Conservation (phyloP, 2,888 invertebrate genomes). For the Brenthis daphne region DNA sequence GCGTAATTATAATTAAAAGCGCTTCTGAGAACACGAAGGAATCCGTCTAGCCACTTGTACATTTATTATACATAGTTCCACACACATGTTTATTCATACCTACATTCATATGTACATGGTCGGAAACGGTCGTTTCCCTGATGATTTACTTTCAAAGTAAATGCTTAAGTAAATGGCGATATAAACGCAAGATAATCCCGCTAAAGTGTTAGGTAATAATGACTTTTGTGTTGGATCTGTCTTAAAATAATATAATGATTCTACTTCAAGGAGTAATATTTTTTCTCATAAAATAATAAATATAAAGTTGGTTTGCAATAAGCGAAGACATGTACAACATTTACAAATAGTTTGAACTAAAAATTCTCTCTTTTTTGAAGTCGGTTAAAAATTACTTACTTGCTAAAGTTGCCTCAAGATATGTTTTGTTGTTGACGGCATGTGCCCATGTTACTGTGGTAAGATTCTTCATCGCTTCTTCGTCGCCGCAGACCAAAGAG, state of each 20-base stretch:
- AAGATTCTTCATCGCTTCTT: slow-evolving; percentile 83
- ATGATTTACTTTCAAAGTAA: slow-evolving; percentile 13
- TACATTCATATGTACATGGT: neutral
- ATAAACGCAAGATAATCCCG: too few relatives aligned
- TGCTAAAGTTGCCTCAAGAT: slow-evolving; percentile 83
- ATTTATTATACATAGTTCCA: slow-evolving; percentile 15
- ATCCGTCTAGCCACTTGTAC: slow-evolving; percentile 30
- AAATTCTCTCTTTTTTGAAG: neutral
- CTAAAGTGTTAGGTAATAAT: too few relatives aligned
- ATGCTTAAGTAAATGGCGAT: too few relatives aligned
- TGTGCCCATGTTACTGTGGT: slow-evolving; percentile 92
- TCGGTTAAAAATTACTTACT: slow-evolving; percentile 65
- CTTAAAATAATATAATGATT: too few relatives aligned
- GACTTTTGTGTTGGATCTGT: too few relatives aligned
- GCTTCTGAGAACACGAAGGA: slow-evolving; percentile 30
- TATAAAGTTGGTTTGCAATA: too few relatives aligned
- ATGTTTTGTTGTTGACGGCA: slow-evolving; percentile 88
- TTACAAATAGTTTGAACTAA: neutral
- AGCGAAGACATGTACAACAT: neutral
- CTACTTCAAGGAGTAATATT: too few relatives aligned
- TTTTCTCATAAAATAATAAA: too few relatives aligned
- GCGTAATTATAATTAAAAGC: slow-evolving; percentile 30
- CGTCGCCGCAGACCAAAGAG: slow-evolving; percentile 58
- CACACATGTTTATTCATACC: neutral
- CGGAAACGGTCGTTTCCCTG: neutral